Conservation (phyloP, 30 jellyfish, hydroid and myxozoan genomes). For the Chrysaora quinquecirrha region DNA sequence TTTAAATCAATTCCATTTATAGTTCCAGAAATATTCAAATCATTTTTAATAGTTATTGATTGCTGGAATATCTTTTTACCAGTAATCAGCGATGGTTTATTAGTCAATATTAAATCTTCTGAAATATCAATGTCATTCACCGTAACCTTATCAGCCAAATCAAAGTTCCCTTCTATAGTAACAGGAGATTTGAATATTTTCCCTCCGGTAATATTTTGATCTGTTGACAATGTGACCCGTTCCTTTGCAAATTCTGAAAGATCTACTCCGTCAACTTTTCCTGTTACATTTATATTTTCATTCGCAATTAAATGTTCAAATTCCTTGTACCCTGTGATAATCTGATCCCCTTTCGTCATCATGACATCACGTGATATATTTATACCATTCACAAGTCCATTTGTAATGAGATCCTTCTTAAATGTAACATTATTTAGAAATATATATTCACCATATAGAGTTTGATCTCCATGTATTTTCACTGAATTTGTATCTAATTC, state of each 20-base stretch:
- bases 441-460: conserved; percentile 45
- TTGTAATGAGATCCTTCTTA: conserved; percentile 15
- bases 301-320: conserved; percentile 46
- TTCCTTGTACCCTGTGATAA: conserved; percentile 27
- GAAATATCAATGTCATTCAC: conserved; percentile 74
- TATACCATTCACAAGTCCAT: conserved; percentile 51
- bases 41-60: neutral
- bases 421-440: conserved; percentile 38
- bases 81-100: conserved; percentile 33
- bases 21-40: conserved; percentile 64
- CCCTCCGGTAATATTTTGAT: conserved; percentile 67
- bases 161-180: conserved; percentile 12
- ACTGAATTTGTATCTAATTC: conserved; percentile 50
- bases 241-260: conserved; percentile 64
- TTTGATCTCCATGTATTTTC: conserved; percentile 52
- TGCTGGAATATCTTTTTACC: conserved; percentile 66
- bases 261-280: conserved; percentile 89
- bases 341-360: conserved; percentile 62
- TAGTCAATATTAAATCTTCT: conserved; percentile 50
- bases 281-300: conserved; percentile 46
- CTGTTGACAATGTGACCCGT: conserved; percentile 68
- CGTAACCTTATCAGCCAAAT: conserved; percentile 54
- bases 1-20: conserved; percentile 62
- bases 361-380: conserved; percentile 44
- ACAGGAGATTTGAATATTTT: conserved; percentile 47